These are phyloP conservation scores for Climacteris rufus DNA, from an alignment of 2,113 vertebrate species.

Conservation along the genomic window DNA sequence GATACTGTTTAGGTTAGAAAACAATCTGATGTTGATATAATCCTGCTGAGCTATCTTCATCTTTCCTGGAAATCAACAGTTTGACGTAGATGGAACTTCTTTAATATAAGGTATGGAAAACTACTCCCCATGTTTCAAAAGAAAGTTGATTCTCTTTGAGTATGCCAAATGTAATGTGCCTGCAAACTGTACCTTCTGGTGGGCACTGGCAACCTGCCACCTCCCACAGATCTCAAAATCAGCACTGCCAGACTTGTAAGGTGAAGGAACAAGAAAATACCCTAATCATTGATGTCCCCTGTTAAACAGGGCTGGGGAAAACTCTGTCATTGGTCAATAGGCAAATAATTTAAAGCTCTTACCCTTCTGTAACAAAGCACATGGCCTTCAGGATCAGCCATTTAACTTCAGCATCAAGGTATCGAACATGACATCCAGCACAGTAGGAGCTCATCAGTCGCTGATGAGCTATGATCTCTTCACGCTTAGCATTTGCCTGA, in stretches of 20 bases:
- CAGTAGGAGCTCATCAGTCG: not conserved
- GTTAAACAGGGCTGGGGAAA: not conserved
- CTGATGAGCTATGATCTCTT: not conserved
- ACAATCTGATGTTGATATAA: constrained; percentile 62
- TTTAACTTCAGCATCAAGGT: not conserved
- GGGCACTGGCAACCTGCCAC: fast-evolving
- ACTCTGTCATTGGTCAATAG: not conserved
- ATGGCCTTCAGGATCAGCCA: not conserved
- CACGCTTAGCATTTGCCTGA: not conserved
- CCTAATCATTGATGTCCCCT: not conserved
- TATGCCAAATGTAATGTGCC: not conserved
- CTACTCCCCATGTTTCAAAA: not conserved
- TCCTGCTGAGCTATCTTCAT: constrained; percentile 3
- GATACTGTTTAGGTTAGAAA: constrained; percentile 61
- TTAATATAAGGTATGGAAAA: constrained; percentile 23
- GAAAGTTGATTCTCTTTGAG: not conserved
- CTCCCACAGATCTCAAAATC: not conserved
- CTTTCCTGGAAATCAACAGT: constrained; percentile 57
- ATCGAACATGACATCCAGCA: fast-evolving
- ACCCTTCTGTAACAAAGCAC: not conserved
- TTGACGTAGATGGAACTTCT: constrained; percentile 64
- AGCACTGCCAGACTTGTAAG: not conserved
- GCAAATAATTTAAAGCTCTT: not conserved
- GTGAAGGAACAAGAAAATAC: not conserved
- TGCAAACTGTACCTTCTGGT: not conserved